phyloP scores from a whole-genome alignment of 2,888 invertebrate species.

The Chaitophorus viminalis region DNA sequence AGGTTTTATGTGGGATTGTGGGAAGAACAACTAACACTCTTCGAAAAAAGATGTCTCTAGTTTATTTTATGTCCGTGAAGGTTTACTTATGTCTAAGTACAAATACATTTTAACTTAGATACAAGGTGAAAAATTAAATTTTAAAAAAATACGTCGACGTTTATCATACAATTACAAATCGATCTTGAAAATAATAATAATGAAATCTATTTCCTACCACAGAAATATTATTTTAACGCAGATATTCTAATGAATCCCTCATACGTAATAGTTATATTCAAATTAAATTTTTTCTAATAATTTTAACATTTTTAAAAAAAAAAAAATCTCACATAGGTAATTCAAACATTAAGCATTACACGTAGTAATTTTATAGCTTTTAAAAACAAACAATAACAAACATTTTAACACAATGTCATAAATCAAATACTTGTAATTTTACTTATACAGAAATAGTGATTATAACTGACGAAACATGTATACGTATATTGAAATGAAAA shows the following conservation, averaged over 20 bases:
- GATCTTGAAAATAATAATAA: not conserved
- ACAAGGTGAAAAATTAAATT: not conserved
- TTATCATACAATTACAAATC: not conserved
- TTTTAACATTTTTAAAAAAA: not conserved
- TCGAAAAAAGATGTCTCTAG: not conserved
- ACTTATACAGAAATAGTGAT: not conserved
- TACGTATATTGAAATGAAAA: too few species aligned
- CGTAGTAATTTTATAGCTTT: not conserved
- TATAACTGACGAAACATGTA: too few species aligned
- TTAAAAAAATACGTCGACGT: not conserved
- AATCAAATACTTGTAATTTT: not conserved
- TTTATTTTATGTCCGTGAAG: not conserved
- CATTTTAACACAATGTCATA: not conserved
- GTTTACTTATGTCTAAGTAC: not conserved
- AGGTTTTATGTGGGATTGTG: not conserved
- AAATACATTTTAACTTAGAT: not conserved
- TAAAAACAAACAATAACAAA: not conserved
- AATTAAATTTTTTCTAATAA: not conserved
- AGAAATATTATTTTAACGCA: not conserved
- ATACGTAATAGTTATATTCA: not conserved
- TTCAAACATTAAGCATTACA: not conserved
- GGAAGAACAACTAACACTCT: not conserved
- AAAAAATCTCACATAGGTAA: not conserved
- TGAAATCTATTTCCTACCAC: not conserved
- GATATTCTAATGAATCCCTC: not conserved